Evolutionary conservation across 2,888 invertebrate species (phyloP).

Genomic region (Tinea trinotella): DNA sequence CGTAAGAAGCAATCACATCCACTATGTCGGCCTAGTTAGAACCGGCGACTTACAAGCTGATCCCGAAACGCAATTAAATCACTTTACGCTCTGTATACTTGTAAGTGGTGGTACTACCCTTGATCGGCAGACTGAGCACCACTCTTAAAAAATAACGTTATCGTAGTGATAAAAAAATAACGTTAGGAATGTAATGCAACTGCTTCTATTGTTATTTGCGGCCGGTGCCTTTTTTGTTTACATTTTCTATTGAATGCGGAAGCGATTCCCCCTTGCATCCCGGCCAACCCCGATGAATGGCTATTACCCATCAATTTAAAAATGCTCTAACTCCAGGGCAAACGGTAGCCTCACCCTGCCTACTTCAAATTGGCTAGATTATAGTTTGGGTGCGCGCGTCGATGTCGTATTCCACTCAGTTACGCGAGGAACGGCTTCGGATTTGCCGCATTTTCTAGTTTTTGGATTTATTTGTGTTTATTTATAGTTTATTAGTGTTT

Average conservation of each 20-base stretch:
- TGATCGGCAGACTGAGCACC: too few species aligned
- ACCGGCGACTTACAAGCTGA: too few species aligned
- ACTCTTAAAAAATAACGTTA: too few species aligned
- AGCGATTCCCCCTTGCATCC: constrained; percentile 32
- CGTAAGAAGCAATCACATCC: too few species aligned
- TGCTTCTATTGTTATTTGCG: not conserved
- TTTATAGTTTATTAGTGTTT: not conserved
- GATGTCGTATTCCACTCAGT: constrained; percentile 31
- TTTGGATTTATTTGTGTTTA: not conserved
- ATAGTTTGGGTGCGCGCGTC: constrained; percentile 54
- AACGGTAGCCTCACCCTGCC: constrained; percentile 44
- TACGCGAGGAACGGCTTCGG: constrained; percentile 38
- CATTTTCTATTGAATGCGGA: constrained; percentile 43
- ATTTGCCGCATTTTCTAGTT: constrained; percentile 39
- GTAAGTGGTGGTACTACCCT: too few species aligned
- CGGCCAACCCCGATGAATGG: constrained; percentile 49
- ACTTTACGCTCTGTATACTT: too few species aligned
- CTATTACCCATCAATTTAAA: constrained; percentile 41
- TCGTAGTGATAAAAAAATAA: too few species aligned
- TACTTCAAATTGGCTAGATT: constrained; percentile 57
- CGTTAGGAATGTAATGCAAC: too few species aligned
- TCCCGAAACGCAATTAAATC: too few species aligned
- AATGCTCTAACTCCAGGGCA: constrained; percentile 36
- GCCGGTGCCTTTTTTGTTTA: not conserved
- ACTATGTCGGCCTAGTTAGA: too few species aligned